Base-by-base conservation (phyloP, 2,888 invertebrate genomes). In the Ornithoptera alexandrae region DNA sequence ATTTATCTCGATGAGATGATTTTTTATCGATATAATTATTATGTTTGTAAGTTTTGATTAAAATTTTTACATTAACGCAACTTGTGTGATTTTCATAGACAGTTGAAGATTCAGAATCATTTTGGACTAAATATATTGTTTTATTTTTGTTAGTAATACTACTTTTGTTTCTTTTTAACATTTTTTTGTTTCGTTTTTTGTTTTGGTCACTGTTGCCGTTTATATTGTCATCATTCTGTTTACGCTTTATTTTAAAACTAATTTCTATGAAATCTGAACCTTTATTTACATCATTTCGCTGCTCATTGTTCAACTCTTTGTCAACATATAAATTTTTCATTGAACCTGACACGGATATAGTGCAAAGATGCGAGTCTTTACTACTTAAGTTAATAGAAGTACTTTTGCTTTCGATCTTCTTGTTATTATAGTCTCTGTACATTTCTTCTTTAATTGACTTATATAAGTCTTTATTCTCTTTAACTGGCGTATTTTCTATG, bases 221-320 rank as follows among this genome's bases (percentile, higher is more conserved):
- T 61, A 86, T 73, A 73, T 83, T 79, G 22, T 89, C 86, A 1
- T 60, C 70, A n/a, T 82, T 83, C 68, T 84, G 82, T 66, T 80
- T 82, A 2, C 89, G 79, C 73, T 83, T 86, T 10, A 90, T 71
- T 69, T 85, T 86, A 56, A 90, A 84, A 72, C 85, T 81, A 57
- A 91, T 88, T 79, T 90, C 89, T 63, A 90, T 80, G 56, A 84
- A 75, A 75, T 88, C 87, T 15, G 81, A 74, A 50, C 83, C 65
- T 73, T 85, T 88, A 2, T 72, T 72, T 17, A 81, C 78, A 66
- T 82, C 85, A 73, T 74, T 80, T 1, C 67, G 70, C 60, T 81
- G 74, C 3, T 67, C 68, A 2, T 75, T 67, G 22, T 79, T 72
- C 65, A 74, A 69, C 7, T 72, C 65, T 50, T 74, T 74, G 65